phyloP scores from a whole-genome alignment of 1,140 invertebrate species.

The Eurosta solidaginis region DNA sequence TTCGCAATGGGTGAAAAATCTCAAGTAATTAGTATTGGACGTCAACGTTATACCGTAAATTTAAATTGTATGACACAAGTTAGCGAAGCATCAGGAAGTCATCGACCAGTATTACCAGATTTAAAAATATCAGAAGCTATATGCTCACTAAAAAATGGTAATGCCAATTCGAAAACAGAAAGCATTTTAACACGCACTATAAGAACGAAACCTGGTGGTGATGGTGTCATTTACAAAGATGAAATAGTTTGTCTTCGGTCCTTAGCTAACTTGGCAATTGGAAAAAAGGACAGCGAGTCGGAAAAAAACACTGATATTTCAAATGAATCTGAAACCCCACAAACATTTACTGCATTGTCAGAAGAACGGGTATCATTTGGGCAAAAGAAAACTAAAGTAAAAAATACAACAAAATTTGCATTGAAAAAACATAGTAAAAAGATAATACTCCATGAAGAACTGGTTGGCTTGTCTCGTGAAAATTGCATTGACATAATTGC shows the following conservation, averaged over 20 bases:
- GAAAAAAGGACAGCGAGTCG: neutral
- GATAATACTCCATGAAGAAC: constrained; percentile 49
- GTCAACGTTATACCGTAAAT: constrained; percentile 79
- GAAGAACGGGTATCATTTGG: neutral
- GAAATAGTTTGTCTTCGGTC: constrained; percentile 15
- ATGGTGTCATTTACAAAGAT: neutral
- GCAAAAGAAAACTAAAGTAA: constrained; percentile 15
- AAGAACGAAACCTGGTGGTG: neutral
- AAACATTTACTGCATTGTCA: neutral
- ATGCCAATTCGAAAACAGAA: constrained; percentile 18
- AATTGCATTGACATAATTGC: constrained; percentile 60
- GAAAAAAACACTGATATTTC: neutral
- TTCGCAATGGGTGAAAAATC: constrained; percentile 78
- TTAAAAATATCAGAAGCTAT: constrained; percentile 60
- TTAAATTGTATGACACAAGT: constrained; percentile 85
- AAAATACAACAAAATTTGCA: constrained; percentile 36
- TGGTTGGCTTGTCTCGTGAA: constrained; percentile 47
- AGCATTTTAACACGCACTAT: constrained; percentile 28
- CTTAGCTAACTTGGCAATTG: neutral
- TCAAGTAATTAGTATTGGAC: constrained; percentile 74
- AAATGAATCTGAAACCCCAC: neutral
- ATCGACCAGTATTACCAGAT: constrained; percentile 80
- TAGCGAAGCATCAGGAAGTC: constrained; percentile 80
- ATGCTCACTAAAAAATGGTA: neutral
- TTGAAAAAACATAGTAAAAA: constrained; percentile 47